These are phyloP conservation scores for Exephanes ischioxanthus DNA, from an alignment of 2,888 invertebrate species.

Conservation along the genomic window DNA sequence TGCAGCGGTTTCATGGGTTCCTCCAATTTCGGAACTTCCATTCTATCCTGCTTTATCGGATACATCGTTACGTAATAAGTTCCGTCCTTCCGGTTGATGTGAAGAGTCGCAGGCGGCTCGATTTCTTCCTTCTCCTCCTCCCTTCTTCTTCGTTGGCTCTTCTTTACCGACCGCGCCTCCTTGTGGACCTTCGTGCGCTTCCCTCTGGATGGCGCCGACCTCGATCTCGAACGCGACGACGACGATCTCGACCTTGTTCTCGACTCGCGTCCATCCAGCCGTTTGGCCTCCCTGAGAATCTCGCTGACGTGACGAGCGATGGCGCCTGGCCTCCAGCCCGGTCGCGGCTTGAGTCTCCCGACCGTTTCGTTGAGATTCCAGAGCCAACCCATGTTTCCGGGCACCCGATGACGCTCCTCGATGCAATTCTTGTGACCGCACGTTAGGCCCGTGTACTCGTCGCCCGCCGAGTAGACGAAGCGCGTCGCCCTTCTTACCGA, in stretches of 20 bases:
- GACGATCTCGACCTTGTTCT: constrained; percentile 64
- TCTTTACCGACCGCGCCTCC: constrained; percentile 70
- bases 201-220: constrained; percentile 60
- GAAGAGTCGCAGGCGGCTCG: constrained; percentile 81
- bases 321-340: constrained; percentile 82
- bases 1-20: constrained; percentile 82
- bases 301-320: constrained; percentile 74
- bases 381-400: constrained; percentile 83
- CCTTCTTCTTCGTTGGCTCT: constrained; percentile 56
- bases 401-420: constrained; percentile 76
- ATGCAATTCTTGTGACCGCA: constrained; percentile 80
- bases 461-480: constrained; percentile 79
- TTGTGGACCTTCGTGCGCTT: constrained; percentile 50
- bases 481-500: constrained; percentile 68
- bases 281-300: constrained; percentile 70
- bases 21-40: constrained; percentile 74
- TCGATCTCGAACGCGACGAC: constrained; percentile 53
- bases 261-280: constrained; percentile 56
- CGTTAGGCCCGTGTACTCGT: constrained; percentile 76
- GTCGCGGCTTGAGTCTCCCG: constrained; percentile 76
- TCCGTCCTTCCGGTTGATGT: constrained; percentile 81
- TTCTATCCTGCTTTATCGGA: constrained; percentile 80
- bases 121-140: constrained; percentile 70
- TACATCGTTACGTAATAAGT: constrained; percentile 84
- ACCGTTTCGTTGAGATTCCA: constrained; percentile 76